These are phyloP conservation scores for Dione vanillae DNA, from an alignment of 2,888 invertebrate genomes.

Conservation along the genomic window DNA sequence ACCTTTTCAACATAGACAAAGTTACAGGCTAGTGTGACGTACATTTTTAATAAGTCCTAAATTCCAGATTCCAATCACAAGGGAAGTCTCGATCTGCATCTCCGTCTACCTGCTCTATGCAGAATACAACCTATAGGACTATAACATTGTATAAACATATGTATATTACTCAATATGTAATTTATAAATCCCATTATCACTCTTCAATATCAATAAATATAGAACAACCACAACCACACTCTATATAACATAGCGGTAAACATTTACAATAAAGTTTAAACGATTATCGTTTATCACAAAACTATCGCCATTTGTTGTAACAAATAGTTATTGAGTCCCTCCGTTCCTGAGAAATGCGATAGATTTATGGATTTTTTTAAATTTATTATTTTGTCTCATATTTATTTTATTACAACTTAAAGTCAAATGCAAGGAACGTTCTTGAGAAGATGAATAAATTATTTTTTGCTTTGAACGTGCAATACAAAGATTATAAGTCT, in stretches of 20 bases:
- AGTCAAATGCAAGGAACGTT: too few species aligned
- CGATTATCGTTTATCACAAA: constrained; percentile 29
- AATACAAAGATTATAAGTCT: too few species aligned
- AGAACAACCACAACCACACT: background rate
- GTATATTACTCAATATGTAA: background rate
- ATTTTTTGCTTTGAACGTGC: too few species aligned
- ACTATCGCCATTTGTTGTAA: constrained; percentile 20
- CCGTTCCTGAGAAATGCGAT: background rate
- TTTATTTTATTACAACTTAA: too few species aligned
- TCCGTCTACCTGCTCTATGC: too few species aligned
- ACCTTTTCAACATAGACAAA: too few species aligned
- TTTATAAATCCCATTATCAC: background rate
- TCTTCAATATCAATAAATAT: constrained; percentile 12
- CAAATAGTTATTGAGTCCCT: constrained; percentile 14
- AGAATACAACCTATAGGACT: too few species aligned
- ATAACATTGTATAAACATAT: background rate
- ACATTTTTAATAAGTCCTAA: background rate
- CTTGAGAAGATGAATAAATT: too few species aligned
- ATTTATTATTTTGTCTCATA: too few species aligned
- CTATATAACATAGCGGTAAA: background rate
- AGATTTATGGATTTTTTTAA: background rate
- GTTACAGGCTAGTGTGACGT: too few species aligned
- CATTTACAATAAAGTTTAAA: constrained; percentile 25
- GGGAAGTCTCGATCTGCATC: too few species aligned
- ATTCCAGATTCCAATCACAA: background rate